Evolutionary conservation across 1,140 invertebrate species (phyloP).

Genomic region (Trissolcus basalis): DNA sequence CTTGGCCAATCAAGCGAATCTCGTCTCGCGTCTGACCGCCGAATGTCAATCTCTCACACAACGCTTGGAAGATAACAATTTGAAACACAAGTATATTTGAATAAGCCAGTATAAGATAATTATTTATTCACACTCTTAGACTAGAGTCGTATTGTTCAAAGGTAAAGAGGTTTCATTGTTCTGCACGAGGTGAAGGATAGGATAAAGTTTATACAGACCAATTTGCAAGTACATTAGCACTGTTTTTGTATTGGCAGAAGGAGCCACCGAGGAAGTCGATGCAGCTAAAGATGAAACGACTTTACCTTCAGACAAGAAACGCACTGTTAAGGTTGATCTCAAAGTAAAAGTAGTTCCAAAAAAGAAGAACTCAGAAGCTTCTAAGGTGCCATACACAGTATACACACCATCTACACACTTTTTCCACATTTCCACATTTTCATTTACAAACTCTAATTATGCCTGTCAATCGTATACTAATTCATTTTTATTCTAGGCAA

Average conservation of each 20-base stretch:
- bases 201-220: conserved; percentile 39
- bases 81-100: conserved; percentile 87
- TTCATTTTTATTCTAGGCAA: conserved; percentile 66
- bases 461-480: no score
- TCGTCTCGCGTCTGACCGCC: conserved; percentile 89
- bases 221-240: conserved; percentile 72
- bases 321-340: conserved; percentile 86
- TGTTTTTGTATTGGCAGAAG: conserved; percentile 79
- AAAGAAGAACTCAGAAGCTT: conserved; percentile 70
- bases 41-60: conserved; percentile 90
- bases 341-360: conserved; percentile 86
- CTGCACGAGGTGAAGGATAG: conserved; percentile 20
- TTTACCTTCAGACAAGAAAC: conserved; percentile 84
- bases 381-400: conserved; percentile 72
- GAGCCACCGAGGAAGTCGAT: conserved; percentile 76
- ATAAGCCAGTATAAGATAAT: conserved; percentile 37
- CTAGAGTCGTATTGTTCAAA: conserved; percentile 52
- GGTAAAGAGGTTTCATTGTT: conserved; percentile 55
- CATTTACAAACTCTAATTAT: background rate
- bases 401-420: conserved; percentile 15
- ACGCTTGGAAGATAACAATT: conserved; percentile 88
- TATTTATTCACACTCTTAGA: conserved; percentile 40
- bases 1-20: conserved; percentile 89
- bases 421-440: conserved; percentile 17
- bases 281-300: conserved; percentile 77